A percentile compares a stretch with the other conserved stretches of the same genome.
Evolutionary conservation across 2,888 invertebrate genomes (phyloP).

Genomic region (Cheilosia vulpina): DNA sequence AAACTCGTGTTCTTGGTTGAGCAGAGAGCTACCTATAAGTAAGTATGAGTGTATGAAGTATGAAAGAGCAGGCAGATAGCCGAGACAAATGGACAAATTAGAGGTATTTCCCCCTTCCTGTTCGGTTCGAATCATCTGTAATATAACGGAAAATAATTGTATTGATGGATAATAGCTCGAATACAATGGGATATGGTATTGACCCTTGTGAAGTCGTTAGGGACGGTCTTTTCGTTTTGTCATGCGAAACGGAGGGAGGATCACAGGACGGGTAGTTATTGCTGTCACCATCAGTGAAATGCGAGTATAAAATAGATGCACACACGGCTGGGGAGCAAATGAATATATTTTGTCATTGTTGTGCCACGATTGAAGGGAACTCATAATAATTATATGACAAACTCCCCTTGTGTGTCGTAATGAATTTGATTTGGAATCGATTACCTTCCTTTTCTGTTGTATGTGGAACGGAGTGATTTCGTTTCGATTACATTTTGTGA

Average conservation of each 20-base stretch:
- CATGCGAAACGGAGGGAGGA: constrained; percentile 9
- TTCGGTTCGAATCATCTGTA: constrained; percentile 49
- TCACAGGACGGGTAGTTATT: constrained; percentile 21
- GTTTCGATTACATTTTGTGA: neutral
- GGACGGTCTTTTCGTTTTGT: constrained; percentile 14
- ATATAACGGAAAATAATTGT: constrained; percentile 60
- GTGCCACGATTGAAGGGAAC: neutral
- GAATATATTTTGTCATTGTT: neutral
- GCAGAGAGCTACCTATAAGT: constrained; percentile 44
- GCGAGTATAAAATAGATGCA: constrained; percentile 9
- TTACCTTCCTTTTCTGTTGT: neutral
- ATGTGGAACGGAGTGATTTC: neutral
- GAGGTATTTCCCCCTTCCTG: constrained; percentile 37
- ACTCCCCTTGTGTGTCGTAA: neutral
- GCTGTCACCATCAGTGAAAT: constrained; percentile 17
- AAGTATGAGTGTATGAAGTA: neutral
- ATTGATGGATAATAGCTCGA: constrained; percentile 59
- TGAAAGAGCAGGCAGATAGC: constrained; percentile 7
- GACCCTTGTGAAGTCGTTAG: constrained; percentile 55
- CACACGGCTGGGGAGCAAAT: constrained; percentile 1
- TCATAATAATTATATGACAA: neutral
- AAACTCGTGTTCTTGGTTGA: constrained; percentile 55
- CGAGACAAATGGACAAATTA: constrained; percentile 61
- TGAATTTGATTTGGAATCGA: constrained; percentile 12
- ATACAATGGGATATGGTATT: constrained; percentile 45